Conservation (phyloP, 2,113 vertebrate species). For the Prietella phreatophila region DNA sequence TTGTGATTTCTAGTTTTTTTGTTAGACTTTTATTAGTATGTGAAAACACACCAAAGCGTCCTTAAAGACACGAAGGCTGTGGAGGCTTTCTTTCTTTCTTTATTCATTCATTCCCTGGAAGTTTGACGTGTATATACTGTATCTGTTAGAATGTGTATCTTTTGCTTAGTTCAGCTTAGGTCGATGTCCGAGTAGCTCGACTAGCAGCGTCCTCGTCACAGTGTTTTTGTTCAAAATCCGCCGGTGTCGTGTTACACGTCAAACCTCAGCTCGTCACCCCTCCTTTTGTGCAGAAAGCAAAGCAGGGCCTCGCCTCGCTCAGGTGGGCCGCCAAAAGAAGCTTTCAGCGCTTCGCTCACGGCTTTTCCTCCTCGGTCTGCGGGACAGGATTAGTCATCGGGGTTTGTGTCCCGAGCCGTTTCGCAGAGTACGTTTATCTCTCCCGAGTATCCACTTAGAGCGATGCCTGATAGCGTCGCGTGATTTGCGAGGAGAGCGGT, state of each 20-base stretch:
- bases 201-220: neutral
- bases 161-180: neutral
- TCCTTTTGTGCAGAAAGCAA: slow-evolving; percentile 17
- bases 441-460: slow-evolving; percentile 20
- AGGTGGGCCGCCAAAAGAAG: slow-evolving; percentile 58
- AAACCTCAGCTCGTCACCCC: slow-evolving; percentile 24
- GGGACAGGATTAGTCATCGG: slow-evolving; percentile 39
- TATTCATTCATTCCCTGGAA: no score
- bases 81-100: no score
- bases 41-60: neutral
- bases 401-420: neutral
- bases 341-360: slow-evolving; percentile 49
- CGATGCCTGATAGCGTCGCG: neutral
- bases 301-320: slow-evolving; percentile 37
- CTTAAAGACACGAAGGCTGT: no score
- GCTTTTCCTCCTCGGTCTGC: slow-evolving; percentile 17
- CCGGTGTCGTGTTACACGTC: slow-evolving; percentile 26
- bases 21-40: neutral
- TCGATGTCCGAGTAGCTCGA: neutral
- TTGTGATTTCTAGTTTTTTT: neutral
- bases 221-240: slow-evolving; percentile 26
- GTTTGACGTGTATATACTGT: neutral
- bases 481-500: neutral
- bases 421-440: slow-evolving; percentile 10
- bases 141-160: neutral